Conservation (phyloP, 2,113 vertebrate genomes). For the Thamnaconus septentrionalis region DNA sequence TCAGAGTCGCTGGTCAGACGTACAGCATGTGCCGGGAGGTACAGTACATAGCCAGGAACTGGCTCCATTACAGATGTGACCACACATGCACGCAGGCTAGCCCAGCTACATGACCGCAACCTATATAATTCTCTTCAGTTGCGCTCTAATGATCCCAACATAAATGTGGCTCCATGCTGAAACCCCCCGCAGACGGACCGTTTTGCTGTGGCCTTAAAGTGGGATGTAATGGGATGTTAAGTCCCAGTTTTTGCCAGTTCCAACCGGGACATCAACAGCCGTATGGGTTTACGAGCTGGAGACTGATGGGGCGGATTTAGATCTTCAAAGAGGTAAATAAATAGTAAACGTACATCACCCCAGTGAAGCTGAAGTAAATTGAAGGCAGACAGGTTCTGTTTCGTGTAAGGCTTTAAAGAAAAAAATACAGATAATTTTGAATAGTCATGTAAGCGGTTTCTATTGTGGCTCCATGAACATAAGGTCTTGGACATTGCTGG, state of each 20-base stretch:
- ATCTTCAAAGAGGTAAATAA: conserved; percentile 9
- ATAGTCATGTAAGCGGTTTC: no score
- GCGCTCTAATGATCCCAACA: conserved; percentile 11
- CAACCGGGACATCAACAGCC: conserved; percentile 14
- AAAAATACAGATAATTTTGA: neutral
- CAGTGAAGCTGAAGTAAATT: conserved; percentile 19
- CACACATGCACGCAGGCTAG: neutral
- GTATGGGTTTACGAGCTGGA: conserved; percentile 39
- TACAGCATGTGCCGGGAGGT: neutral
- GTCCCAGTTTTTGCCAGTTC: conserved; percentile 45
- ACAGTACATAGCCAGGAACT: conserved; percentile 28
- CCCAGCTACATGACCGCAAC: no score
- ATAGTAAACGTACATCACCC: conserved; percentile 24
- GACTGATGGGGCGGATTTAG: conserved; percentile 33
- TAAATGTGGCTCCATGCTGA: conserved; percentile 21
- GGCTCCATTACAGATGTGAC: neutral
- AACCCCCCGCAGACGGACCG: conserved; percentile 19
- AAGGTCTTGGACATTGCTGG: no score
- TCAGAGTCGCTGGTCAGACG: neutral
- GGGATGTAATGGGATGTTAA: conserved; percentile 31
- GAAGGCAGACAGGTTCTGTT: conserved; percentile 13
- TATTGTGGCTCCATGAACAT: no score
- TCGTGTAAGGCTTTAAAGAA: neutral
- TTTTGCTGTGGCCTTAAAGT: conserved; percentile 38
- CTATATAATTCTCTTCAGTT: conserved; percentile 7